Evolutionary conservation across 2,113 vertebrate species (phyloP), one percentile per base, ranked within the genome.

Genomic region (Gallinago jamesoni): DNA sequence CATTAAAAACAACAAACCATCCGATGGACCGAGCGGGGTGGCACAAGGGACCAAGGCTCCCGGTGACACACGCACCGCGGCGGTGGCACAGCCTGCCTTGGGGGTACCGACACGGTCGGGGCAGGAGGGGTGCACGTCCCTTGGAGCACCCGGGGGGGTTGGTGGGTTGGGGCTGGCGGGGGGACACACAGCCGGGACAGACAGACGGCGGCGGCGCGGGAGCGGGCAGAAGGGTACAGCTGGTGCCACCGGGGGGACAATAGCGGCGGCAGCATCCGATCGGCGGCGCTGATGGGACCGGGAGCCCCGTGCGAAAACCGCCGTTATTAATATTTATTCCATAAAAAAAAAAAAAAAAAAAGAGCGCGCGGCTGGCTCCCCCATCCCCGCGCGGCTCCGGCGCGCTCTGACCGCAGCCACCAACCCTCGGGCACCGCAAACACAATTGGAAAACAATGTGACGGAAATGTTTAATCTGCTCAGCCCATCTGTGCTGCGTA

Each of bases 391-490:
- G 85, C 91, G 12, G 85, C 96, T 97, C 97, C 69, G 96, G 90
- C 95, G 96, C 93, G 97, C 97, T 98, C 98, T 98, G 98, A 98
- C 97, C 98, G 98, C 97, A 93, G 97, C 78, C 78, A 69, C 96
- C 98, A 97, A 97, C 93, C 98, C 98, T 96, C 94, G 98, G 99
- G 98, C 98, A 98, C 98, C 98, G 96, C 98, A 98, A 78, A 98
- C 98, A 97, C 98, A 98, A 98, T 99, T 98, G 97, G 98, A 98
- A 98, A 97, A 98, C 98, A 96, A 98, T 98, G 98, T 99, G 99
- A 99, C 98, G 99, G 98, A 99, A 98, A 98, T 98, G 98, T 99
- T 99, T 99, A 99, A 99, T 99, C 98, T 99, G 98, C 98, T 97
- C 80, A 89, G 98, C 98, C 99, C 99, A 99, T 99, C 99, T 99